A percentile compares a stretch with the other conserved stretches of the same genome.
These are phyloP conservation scores for Ophion obscuratus DNA, from an alignment of 2,888 invertebrate species.

Conservation along the genomic window DNA sequence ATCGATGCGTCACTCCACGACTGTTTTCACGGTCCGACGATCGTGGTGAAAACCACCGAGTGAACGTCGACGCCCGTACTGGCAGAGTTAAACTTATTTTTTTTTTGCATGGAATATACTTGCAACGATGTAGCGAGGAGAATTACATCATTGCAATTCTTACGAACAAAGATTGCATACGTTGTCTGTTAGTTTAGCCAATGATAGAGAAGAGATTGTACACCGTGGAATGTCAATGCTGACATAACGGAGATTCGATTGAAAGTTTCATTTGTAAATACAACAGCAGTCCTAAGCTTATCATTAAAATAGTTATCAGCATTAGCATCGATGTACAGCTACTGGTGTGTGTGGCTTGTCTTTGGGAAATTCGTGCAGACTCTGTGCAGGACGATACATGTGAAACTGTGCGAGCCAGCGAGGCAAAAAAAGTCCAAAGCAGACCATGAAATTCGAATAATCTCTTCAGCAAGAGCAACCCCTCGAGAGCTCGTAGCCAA, in stretches of 20 bases:
- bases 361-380: not conserved
- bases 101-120: slow-evolving; percentile 7
- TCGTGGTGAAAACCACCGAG: slow-evolving; percentile 16
- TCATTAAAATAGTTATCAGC: no score
- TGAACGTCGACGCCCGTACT: not conserved
- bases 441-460: slow-evolving; percentile 45
- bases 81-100: not conserved
- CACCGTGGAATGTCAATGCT: no score
- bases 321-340: not conserved
- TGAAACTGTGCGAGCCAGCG: slow-evolving; percentile 2
- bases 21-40: slow-evolving; percentile 39
- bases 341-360: not conserved
- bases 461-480: slow-evolving; percentile 26
- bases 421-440: not conserved
- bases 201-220: no score
- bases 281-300: no score
- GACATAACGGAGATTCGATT: no score
- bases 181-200: no score
- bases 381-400: not conserved
- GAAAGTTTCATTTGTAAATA: no score
- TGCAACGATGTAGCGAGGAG: not conserved
- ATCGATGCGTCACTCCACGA: slow-evolving; percentile 11
- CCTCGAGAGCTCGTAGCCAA: slow-evolving; percentile 31
- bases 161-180: not conserved
- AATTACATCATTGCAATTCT: not conserved